Percentiles rank a stretch among this genome's conserved stretches.
Conservation (phyloP, 2,888 invertebrate species). For the Cephus runcator region DNA sequence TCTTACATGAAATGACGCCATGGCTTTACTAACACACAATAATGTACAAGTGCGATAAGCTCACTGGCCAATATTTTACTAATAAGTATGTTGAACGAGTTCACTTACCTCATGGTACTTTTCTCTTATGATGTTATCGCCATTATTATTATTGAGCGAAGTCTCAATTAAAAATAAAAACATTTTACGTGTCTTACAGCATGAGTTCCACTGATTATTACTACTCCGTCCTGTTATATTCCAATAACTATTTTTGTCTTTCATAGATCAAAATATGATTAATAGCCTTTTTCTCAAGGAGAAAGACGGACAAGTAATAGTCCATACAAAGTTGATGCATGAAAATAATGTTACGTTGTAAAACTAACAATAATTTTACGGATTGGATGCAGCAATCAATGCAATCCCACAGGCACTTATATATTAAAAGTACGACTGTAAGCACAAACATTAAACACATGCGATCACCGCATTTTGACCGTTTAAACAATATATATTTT, state of each 20-base stretch:
- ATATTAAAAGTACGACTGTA: not conserved
- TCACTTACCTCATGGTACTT: not conserved
- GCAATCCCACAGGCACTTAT: not conserved
- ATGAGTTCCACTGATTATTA: not conserved
- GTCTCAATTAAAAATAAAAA: not conserved
- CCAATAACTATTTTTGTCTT: not conserved
- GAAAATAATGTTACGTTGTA: not conserved
- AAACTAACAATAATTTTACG: not conserved
- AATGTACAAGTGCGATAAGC: not conserved
- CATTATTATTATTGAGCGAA: not conserved
- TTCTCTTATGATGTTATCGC: not conserved
- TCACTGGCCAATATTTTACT: not conserved
- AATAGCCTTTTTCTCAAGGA: not conserved
- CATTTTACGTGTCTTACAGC: not conserved
- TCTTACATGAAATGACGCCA: not conserved
- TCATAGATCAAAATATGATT: not conserved
- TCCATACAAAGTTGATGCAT: not conserved
- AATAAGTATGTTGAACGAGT: constrained; percentile 1
- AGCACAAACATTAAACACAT: not conserved
- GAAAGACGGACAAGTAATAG: not conserved
- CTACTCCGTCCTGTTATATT: not conserved
- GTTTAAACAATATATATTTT: not conserved
- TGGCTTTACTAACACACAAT: not conserved
- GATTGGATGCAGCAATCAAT: not conserved
- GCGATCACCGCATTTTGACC: not conserved